These are phyloP conservation scores for Diadophis punctatus DNA, from an alignment of 2,113 vertebrate species.

Conservation along the genomic window DNA sequence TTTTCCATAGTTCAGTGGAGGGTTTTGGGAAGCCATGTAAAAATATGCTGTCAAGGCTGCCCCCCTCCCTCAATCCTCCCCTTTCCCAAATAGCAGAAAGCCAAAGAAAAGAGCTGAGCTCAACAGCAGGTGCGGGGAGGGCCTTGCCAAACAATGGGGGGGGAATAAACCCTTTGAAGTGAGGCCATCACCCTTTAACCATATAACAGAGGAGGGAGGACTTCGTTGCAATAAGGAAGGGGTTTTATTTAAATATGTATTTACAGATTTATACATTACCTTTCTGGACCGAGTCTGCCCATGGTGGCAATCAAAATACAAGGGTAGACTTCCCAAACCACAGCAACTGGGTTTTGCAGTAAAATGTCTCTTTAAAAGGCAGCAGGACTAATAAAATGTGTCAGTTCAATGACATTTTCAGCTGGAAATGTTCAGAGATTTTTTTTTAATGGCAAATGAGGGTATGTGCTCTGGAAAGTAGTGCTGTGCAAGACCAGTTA, in stretches of 20 bases:
- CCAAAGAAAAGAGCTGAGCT: background rate
- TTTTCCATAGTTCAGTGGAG: rapidly evolving
- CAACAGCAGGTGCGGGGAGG: background rate
- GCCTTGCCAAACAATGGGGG: background rate
- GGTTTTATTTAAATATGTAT: background rate
- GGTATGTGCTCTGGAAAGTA: background rate
- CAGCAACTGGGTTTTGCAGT: background rate
- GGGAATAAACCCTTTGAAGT: background rate
- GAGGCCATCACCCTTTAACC: background rate
- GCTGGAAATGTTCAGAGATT: background rate
- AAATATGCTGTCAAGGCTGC: background rate
- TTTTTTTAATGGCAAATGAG: background rate
- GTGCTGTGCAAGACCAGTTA: too few species aligned
- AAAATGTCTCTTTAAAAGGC: background rate
- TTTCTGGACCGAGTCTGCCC: background rate
- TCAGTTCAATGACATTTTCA: background rate
- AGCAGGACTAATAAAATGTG: background rate
- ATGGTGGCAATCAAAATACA: background rate
- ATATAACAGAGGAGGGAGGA: too few species aligned
- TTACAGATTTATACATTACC: background rate
- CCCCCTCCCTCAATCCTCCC: background rate
- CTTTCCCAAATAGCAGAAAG: background rate
- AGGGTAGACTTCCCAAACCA: background rate
- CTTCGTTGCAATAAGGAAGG: too few species aligned
- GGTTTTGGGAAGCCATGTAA: background rate